Percentiles rank a stretch among this genome's conserved stretches.
Evolutionary conservation across 2,797 vertebrate species (phyloP).

Genomic region (Knipowitschia caucasica): DNA sequence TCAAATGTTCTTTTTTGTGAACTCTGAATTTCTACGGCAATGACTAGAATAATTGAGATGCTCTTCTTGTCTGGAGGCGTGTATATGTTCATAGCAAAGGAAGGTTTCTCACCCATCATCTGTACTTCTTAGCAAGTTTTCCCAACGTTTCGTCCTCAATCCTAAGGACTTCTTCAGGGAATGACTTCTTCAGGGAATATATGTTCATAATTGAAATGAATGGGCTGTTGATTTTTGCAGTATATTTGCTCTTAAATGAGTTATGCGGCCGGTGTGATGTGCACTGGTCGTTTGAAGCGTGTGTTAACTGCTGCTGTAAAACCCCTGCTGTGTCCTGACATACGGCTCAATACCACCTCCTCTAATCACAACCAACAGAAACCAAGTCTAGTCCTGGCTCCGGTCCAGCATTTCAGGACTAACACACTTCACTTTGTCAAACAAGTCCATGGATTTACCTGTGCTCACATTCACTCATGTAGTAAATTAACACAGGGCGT

Average conservation of each 20-base stretch:
- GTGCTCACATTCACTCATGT: neutral
- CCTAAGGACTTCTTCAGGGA: no score
- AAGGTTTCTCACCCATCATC: no score
- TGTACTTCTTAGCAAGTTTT: no score
- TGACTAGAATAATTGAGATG: no score
- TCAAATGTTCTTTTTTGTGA: no score
- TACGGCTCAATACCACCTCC: neutral
- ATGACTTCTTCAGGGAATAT: no score
- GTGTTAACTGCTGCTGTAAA: constrained; percentile 35
- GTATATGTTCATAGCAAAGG: no score
- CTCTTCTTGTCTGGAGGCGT: no score
- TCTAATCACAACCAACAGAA: neutral
- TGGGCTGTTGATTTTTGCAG: constrained; percentile 32
- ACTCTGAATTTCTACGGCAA: no score
- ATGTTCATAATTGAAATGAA: no score
- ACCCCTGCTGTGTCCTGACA: constrained; percentile 11
- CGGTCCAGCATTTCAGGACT: neutral
- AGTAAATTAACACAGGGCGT: neutral
- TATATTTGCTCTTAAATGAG: constrained; percentile 55
- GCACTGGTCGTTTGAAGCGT: constrained; percentile 52
- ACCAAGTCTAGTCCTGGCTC: neutral
- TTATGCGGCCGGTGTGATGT: constrained; percentile 53
- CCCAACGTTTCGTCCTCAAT: no score
- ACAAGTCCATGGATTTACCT: neutral
- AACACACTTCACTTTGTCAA: neutral